Evolutionary conservation across 92 coral and sea anemone species (phyloP).

Genomic region (Anthopleura xanthogrammica): DNA sequence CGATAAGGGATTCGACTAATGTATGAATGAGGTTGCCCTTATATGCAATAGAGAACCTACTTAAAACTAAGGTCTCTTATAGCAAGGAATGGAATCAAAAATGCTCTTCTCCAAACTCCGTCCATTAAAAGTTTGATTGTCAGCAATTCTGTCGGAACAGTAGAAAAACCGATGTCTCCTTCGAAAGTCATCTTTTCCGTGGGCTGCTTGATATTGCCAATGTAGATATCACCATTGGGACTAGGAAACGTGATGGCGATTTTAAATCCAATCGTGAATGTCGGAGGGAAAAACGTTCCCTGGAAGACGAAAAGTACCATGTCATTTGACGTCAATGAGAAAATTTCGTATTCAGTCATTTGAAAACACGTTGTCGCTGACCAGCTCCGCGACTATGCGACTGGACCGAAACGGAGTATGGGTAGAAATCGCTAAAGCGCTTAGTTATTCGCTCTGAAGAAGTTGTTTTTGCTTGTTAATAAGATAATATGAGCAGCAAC

Average conservation of each 20-base stretch:
- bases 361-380: no score
- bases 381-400: no score
- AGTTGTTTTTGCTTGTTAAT: no score
- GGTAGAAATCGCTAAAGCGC: no score
- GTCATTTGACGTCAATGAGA: no score
- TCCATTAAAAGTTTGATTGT: slow-evolving; percentile 44
- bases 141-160: slow-evolving; percentile 35
- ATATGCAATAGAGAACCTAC: slow-evolving; percentile 13
- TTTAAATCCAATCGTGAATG: neutral
- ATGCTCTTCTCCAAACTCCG: slow-evolving; percentile 71
- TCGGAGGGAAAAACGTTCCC: neutral
- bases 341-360: no score
- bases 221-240: slow-evolving; percentile 20
- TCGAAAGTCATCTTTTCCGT: slow-evolving; percentile 39
- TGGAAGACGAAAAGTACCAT: neutral
- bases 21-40: no score
- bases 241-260: neutral
- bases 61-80: slow-evolving; percentile 53
- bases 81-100: slow-evolving; percentile 46
- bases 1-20: no score
- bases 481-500: no score
- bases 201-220: slow-evolving; percentile 25
- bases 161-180: slow-evolving; percentile 5
- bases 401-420: no score
- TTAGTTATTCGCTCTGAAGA: no score